Percentiles rank a stretch among this genome's conserved stretches.
These are phyloP conservation scores for Pangasius sanitwongsei DNA, from an alignment of 2,797 vertebrate species.

Conservation along the genomic window DNA sequence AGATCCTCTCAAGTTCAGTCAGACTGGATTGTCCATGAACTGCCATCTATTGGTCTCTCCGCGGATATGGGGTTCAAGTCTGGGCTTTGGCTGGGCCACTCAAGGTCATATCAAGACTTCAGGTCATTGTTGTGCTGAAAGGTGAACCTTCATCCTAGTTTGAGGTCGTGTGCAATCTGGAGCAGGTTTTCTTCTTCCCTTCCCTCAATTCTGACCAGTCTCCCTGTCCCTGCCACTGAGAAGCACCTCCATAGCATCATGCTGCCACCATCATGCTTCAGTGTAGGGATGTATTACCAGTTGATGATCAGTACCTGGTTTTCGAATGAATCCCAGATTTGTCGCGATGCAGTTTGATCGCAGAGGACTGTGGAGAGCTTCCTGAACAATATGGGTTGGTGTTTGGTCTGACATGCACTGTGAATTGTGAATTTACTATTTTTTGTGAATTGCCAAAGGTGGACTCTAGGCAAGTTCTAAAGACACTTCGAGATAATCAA, in stretches of 20 bases:
- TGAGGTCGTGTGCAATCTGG: neutral
- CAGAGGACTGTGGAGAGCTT: neutral
- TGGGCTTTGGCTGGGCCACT: neutral
- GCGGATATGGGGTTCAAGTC: neutral
- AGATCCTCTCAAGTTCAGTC: neutral
- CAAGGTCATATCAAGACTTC: neutral
- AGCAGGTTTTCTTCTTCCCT: neutral
- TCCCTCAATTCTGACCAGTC: neutral
- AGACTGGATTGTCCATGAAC: neutral
- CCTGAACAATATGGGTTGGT: neutral
- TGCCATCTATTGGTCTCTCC: neutral
- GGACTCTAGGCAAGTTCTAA: neutral
- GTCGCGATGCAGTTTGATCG: neutral
- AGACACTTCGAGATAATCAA: neutral
- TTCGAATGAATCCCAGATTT: neutral
- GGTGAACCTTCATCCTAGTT: neutral
- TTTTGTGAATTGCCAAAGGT: neutral
- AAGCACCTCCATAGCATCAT: neutral
- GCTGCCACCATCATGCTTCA: neutral
- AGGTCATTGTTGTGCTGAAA: neutral
- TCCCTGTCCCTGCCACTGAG: neutral
- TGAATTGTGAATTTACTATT: neutral
- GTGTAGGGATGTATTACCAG: neutral
- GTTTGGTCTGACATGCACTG: neutral
- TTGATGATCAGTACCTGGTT: neutral